Base-by-base conservation (phyloP, 1,140 invertebrate species). In the Temnothorax longispinosus region DNA sequence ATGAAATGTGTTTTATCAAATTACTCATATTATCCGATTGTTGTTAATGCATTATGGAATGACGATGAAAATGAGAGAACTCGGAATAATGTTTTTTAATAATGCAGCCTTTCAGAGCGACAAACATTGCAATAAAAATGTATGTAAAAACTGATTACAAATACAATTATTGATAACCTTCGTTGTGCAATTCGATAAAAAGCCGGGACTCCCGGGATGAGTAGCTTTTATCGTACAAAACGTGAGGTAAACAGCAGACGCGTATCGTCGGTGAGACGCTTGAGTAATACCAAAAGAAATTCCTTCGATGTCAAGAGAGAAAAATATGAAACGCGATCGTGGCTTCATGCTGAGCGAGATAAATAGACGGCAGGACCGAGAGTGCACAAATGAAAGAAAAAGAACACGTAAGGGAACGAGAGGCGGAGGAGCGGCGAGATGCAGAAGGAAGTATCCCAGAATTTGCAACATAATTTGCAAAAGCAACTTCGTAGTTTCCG, bases 111-210 rank as follows among this genome's bases (percentile, higher is more conserved):
- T 35, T 21, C 18, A 41, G 21, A 13, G 10, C 5, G 50, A 44
- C 1, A 54, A 27, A 60, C 11, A 18, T 6, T 47, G n/a, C 3
- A 27, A 74, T 38, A 75, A 60, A 60, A 41, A 35, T 13, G 3
- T 35, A 41, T n/a, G 18, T 2, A 47, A 47, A 50, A 62, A 50
- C 21, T 13, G 15, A 62, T 47, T 1, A 32, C 62, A 50, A 47
- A 21, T 35, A 82, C 8, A 35, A 21, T 75, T 50, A 75, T 75
- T 50, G 69, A 84, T 60, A 84, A 84, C 32, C 32, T 60, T 13
- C 18, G n/a, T 27, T 32, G 65, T 71, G 32, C 18, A 58, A 35
- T 41, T 58, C 32, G 78, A 82, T 72, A 82, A 72, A 82, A 82
- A 72, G 10, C 71, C 50, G 10, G 18, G 21, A 32, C 13, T 56